Evolutionary conservation across 2,113 vertebrate species (phyloP).

Genomic region (Fregetta grallaria): DNA sequence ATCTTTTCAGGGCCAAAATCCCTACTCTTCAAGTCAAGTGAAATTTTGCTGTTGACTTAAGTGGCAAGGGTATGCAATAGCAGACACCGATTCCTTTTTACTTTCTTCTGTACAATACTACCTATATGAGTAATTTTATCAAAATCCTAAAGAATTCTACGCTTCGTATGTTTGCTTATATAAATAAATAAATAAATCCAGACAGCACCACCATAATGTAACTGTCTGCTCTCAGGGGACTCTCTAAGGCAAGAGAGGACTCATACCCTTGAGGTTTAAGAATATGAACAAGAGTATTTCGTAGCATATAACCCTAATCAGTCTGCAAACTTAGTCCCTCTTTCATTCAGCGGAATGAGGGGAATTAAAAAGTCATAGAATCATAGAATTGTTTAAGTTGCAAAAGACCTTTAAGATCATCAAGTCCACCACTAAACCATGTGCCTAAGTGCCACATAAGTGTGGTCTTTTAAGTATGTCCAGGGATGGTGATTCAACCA

Average conservation of each 20-base stretch:
- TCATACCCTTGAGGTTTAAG: background rate
- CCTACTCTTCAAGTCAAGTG: background rate
- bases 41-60: background rate
- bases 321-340: background rate
- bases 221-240: background rate
- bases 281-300: background rate
- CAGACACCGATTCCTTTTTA: background rate
- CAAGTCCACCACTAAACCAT: too few species aligned
- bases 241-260: background rate
- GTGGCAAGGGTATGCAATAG: background rate
- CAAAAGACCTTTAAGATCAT: too few species aligned
- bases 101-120: background rate
- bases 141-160: background rate
- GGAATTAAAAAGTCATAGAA: background rate
- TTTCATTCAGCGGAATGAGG: background rate
- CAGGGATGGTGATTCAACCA: too few species aligned
- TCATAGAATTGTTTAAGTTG: too few species aligned
- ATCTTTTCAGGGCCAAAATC: background rate
- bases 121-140: background rate
- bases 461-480: too few species aligned
- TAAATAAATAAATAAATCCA: background rate
- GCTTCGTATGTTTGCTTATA: background rate
- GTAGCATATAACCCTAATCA: background rate
- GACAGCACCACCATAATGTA: background rate
- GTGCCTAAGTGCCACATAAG: too few species aligned